Percentiles rank a stretch among this genome's conserved stretches.
These are phyloP conservation scores for Augiades crinisus DNA, from an alignment of 2,888 invertebrate genomes.

Conservation along the genomic window DNA sequence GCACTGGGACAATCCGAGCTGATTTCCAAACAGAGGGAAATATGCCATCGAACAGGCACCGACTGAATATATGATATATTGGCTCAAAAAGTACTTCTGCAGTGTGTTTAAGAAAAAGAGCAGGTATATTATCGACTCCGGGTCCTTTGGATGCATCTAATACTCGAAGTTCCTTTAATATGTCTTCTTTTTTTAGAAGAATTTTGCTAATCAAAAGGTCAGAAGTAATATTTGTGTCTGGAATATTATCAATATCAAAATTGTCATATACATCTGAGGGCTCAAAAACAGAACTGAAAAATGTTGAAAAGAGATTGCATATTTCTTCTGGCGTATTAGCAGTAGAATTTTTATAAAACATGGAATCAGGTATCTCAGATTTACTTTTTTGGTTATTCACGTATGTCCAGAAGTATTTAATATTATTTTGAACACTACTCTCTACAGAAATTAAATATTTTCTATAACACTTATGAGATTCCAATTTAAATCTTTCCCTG, in stretches of 20 bases:
- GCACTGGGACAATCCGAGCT: constrained; percentile 27
- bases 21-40: constrained; percentile 31
- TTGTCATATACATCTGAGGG: background rate
- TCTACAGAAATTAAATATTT: constrained; percentile 24
- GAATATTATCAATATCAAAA: background rate
- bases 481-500: constrained; percentile 25
- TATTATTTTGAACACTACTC: constrained; percentile 20
- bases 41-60: constrained; percentile 18
- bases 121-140: constrained; percentile 5
- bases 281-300: background rate
- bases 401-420: constrained; percentile 27
- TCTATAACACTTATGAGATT: constrained; percentile 20
- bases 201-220: background rate
- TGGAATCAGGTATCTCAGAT: background rate
- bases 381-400: constrained; percentile 9
- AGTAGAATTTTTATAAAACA: background rate
- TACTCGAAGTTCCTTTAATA: constrained; percentile 1
- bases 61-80: constrained; percentile 7
- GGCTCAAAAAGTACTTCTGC: constrained; percentile 1
- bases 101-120: constrained; percentile 3
- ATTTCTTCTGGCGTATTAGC: background rate
- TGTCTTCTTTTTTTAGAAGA: background rate
- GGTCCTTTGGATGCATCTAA: constrained; percentile 5
- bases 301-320: background rate
- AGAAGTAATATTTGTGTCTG: background rate